These are phyloP conservation scores for Theretra japonica DNA, from an alignment of 2,888 invertebrate species.

Conservation along the genomic window DNA sequence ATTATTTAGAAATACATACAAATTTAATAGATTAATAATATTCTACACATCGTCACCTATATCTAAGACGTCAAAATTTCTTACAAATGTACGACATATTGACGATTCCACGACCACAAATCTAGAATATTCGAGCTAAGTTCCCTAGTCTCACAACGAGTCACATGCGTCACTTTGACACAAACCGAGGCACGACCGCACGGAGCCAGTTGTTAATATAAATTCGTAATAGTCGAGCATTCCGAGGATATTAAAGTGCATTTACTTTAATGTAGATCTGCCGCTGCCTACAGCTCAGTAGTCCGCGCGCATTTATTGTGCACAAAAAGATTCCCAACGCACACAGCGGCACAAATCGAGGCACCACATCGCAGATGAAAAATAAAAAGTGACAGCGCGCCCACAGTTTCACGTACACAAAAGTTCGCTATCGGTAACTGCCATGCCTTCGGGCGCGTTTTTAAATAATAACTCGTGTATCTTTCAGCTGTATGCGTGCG, in stretches of 20 bases:
- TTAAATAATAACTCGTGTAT: slow-evolving; percentile 20
- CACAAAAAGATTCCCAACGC: slow-evolving; percentile 19
- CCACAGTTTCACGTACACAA: slow-evolving; percentile 19
- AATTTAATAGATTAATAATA: too few relatives aligned
- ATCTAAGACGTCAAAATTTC: too few relatives aligned
- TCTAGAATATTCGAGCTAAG: too few relatives aligned
- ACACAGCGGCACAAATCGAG: background rate
- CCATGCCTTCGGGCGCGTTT: slow-evolving; percentile 16
- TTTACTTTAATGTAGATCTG: slow-evolving; percentile 20
- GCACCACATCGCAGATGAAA: slow-evolving; percentile 5
- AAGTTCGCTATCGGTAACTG: slow-evolving; percentile 7
- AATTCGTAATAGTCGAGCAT: slow-evolving; percentile 5
- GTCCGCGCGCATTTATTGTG: background rate
- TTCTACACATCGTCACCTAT: too few relatives aligned
- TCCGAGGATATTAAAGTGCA: slow-evolving; percentile 3
- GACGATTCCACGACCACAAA: too few relatives aligned
- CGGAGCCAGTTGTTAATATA: background rate
- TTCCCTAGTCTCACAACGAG: too few relatives aligned
- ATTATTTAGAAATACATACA: too few relatives aligned
- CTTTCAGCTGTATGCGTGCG: background rate
- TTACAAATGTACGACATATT: too few relatives aligned
- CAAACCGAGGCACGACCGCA: too few relatives aligned
- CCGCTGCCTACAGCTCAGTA: background rate
- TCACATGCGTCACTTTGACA: too few relatives aligned
- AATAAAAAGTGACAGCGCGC: slow-evolving; percentile 16